Evolutionary conservation across 2,113 vertebrate genomes (phyloP).

Genomic region (Otus sunia): DNA sequence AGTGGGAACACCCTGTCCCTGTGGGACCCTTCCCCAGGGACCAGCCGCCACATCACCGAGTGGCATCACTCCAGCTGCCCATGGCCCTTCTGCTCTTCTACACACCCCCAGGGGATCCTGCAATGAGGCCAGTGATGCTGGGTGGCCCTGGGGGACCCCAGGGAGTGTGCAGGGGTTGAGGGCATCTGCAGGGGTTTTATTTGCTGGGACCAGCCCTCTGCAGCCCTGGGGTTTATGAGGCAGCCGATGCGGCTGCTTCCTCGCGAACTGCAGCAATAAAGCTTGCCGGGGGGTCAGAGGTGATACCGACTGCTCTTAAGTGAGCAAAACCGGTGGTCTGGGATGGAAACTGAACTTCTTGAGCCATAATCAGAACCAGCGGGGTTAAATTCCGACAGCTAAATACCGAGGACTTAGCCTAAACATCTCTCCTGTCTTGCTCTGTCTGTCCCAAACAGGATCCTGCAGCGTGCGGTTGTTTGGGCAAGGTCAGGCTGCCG

Average conservation of each 20-base stretch:
- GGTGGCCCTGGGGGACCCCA: slow-evolving; percentile 11
- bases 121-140: accelerated
- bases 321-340: slow-evolving; percentile 12
- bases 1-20: too few relatives aligned
- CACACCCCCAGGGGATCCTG: accelerated
- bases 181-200: background rate
- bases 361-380: slow-evolving; percentile 48
- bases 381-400: background rate
- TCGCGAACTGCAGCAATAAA: background rate
- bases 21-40: background rate
- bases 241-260: background rate
- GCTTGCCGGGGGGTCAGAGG: slow-evolving; percentile 22
- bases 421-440: slow-evolving; percentile 37
- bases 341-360: slow-evolving; percentile 55
- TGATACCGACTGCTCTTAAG: slow-evolving; percentile 22
- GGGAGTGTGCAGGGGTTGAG: accelerated
- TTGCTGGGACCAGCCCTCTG: background rate
- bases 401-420: slow-evolving; percentile 31
- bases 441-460: slow-evolving; percentile 18
- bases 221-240: background rate
- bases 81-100: background rate
- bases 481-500: background rate
- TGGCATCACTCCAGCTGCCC: background rate
- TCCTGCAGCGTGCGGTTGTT: background rate
- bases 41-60: background rate